Conservation (phyloP, 1,140 invertebrate genomes). For the Phthorimaea operculella region DNA sequence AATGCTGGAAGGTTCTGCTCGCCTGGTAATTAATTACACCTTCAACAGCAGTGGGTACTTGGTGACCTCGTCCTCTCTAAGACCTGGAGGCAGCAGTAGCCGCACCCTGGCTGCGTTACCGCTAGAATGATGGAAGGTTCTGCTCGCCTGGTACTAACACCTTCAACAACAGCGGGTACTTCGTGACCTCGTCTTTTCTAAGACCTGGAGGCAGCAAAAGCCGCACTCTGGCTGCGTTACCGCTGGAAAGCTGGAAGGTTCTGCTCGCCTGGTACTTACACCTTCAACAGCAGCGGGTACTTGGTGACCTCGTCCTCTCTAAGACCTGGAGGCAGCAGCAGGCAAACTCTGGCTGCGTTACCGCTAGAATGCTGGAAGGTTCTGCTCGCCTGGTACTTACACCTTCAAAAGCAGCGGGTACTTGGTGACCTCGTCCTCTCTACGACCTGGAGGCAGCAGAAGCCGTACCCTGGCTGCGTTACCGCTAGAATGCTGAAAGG, state of each 20-base stretch:
- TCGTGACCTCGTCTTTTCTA: conserved; percentile 88
- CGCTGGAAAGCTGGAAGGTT: conserved; percentile 87
- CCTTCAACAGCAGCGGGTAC: conserved; percentile 89
- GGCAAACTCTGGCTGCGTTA: conserved; percentile 74
- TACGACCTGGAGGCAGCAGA: no score
- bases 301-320: conserved; percentile 90
- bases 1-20: no score
- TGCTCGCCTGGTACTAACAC: conserved; percentile 79
- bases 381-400: no score
- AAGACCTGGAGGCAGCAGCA: conserved; percentile 85
- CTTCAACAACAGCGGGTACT: conserved; percentile 89
- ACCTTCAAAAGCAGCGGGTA: no score
- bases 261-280: conserved; percentile 79
- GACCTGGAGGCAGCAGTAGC: conserved; percentile 83
- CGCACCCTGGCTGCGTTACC: conserved; percentile 80
- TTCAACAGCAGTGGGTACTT: conserved; percentile 90
- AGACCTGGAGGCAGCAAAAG: conserved; percentile 85
- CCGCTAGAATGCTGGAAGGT: conserved; percentile 87
- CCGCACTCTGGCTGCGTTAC: conserved; percentile 76
- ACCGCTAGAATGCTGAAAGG: no score
- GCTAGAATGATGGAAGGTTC: conserved; percentile 88
- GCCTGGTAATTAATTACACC: conserved; percentile 78
- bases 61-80: conserved; percentile 90
- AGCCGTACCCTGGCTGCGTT: no score
- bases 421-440: no score